Evolutionary conservation across 2,797 vertebrate genomes (phyloP), one percentile per base, ranked within the genome.

Genomic region (Microcaecilia unicolor): DNA sequence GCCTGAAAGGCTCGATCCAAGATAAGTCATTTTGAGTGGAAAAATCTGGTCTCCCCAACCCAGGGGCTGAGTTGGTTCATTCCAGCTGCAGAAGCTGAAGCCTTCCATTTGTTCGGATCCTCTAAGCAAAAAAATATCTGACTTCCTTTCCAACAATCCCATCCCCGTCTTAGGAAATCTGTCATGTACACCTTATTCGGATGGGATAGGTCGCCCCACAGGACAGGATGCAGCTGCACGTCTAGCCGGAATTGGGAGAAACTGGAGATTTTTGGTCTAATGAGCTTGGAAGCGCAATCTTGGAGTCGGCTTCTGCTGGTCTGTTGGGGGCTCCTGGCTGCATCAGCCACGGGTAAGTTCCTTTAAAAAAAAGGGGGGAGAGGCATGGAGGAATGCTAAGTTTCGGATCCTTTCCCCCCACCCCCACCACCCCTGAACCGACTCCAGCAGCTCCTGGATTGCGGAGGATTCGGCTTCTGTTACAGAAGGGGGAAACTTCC

Each of bases 41-140:
- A 23, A 7, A 25, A n/a, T n/a, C n/a, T n/a, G n/a, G n/a, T n/a
- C n/a, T n/a, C n/a, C 81, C 81, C 68, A 72, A 76, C 71, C 74
- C 63, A 61, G 64, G 58, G 68, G 68, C 81, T 83, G 89, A 91
- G 84, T 96, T 98, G 94, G 92, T 98, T 95, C 87, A 92, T 90
- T 92, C 94, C 92, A 90, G 90, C 89, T 90, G 90, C 91, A 87
- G 87, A 88, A 89, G 86, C 87, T 80, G 82, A n/a, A 68, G 73
- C 74, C 80, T 85, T 89, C 88, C 83, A 90, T 90, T 89, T 89
- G 86, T 86, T 90, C 87, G 89, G 92, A 84, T 89, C 92, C 84
- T 86, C 85, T 74, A 82, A 87, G 84, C 84, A 70, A n/a, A n/a
- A n/a, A 64, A 71, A 76, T 55, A 66, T 62, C 72, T 74, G 64